Evolutionary conservation across 2,113 vertebrate genomes (phyloP).

Genomic region (Colinus virginianus): DNA sequence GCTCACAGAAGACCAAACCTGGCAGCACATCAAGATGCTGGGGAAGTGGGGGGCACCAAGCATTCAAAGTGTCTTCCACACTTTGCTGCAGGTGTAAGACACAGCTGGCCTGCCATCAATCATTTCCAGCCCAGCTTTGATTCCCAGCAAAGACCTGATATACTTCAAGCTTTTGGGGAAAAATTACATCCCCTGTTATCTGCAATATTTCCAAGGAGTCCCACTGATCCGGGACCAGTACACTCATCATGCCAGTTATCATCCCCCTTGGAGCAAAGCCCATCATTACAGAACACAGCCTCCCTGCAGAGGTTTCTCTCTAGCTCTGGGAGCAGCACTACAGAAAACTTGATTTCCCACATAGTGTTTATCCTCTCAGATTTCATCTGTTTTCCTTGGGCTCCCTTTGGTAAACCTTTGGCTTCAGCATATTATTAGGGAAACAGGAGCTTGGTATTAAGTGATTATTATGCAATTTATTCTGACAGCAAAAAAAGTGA

Average conservation of each 20-base stretch:
- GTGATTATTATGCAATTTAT: conserved; percentile 75
- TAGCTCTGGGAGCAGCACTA: neutral
- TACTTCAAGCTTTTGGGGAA: neutral
- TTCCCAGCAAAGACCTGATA: neutral
- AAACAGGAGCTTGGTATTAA: conserved; percentile 70
- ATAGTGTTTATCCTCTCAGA: conserved; percentile 29
- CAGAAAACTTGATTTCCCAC: accelerated
- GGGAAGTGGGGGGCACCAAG: neutral
- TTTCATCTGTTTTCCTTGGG: conserved; percentile 51
- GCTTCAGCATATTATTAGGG: conserved; percentile 56
- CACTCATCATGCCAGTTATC: neutral
- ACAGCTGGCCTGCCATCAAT: neutral
- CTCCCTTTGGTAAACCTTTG: conserved; percentile 59
- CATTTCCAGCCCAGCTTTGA: accelerated
- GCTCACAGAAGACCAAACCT: neutral
- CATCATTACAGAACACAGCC: accelerated
- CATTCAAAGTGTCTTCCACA: neutral
- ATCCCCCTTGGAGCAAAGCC: neutral
- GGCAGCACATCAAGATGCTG: neutral
- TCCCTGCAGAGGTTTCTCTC: neutral
- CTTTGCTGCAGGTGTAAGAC: accelerated
- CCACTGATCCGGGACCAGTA: neutral
- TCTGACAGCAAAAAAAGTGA: conserved; percentile 64
- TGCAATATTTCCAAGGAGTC: neutral
- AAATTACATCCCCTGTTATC: neutral